Percentiles rank a stretch among this genome's conserved stretches.
These are phyloP conservation scores for Zosterops japonicus DNA, from an alignment of 2,113 vertebrate species.

Conservation along the genomic window DNA sequence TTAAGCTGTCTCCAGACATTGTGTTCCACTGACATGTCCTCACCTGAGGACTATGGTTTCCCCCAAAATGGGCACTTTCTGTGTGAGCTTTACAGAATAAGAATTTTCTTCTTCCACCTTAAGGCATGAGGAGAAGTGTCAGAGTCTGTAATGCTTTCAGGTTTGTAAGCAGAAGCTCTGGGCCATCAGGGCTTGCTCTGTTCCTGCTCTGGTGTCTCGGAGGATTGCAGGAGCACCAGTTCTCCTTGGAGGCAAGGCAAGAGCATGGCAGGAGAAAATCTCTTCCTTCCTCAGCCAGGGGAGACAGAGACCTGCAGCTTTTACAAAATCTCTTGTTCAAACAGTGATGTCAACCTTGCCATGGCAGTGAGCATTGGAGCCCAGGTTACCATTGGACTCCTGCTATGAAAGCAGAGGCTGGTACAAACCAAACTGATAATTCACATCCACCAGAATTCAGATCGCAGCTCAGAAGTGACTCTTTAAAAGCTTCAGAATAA, in stretches of 20 bases:
- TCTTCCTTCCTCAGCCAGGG: not conserved
- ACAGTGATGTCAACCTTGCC: not conserved
- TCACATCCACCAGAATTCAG: not conserved
- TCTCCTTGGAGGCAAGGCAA: not conserved
- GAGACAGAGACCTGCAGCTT: not conserved
- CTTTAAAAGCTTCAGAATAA: conserved; percentile 29
- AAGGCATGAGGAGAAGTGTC: not conserved
- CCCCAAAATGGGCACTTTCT: not conserved
- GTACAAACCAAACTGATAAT: not conserved
- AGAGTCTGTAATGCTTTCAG: not conserved
- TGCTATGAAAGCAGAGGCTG: not conserved
- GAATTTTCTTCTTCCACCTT: not conserved
- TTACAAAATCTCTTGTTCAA: not conserved
- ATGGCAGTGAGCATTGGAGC: not conserved
- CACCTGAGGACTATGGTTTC: not conserved
- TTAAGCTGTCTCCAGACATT: not conserved
- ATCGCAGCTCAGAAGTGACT: not conserved
- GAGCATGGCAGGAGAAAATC: not conserved
- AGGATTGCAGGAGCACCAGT: not conserved
- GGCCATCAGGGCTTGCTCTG: not conserved
- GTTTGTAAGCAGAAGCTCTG: not conserved
- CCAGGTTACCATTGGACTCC: not conserved
- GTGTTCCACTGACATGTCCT: not conserved
- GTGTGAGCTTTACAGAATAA: not conserved
- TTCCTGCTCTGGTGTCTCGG: rapidly evolving